Evolutionary conservation across 2,797 vertebrate species (phyloP).

Genomic region (Bufotes viridis): DNA sequence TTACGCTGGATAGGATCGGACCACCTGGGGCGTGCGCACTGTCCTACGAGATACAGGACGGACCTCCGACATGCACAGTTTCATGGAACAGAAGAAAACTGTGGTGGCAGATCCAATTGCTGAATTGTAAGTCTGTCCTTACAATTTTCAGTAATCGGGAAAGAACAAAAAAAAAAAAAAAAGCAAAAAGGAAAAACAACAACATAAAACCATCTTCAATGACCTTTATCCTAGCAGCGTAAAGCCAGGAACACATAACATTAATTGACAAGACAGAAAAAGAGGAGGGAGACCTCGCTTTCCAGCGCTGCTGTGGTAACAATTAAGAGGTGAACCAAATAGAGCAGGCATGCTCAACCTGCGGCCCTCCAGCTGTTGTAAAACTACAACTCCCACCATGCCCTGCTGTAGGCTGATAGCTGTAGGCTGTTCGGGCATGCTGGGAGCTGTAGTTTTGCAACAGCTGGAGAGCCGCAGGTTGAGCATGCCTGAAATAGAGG

Average conservation of each 20-base stretch:
- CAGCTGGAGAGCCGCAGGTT: too few relatives aligned
- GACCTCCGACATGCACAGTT: neutral
- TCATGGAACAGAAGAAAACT: neutral
- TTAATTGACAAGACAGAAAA: neutral
- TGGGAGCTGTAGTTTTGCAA: too few relatives aligned
- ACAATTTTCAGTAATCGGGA: neutral
- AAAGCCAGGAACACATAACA: neutral
- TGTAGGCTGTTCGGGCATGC: too few relatives aligned
- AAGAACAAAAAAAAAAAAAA: neutral
- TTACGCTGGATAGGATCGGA: neutral
- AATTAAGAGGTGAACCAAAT: neutral
- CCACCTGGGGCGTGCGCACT: conserved; percentile 24
- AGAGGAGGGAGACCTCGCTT: neutral
- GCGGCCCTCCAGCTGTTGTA: too few relatives aligned
- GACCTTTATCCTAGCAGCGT: neutral
- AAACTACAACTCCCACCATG: too few relatives aligned
- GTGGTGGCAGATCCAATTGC: too few relatives aligned
- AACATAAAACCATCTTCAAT: neutral
- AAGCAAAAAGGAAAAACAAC: neutral
- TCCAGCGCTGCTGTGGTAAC: neutral
- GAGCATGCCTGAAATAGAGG: too few relatives aligned
- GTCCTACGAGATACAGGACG: neutral
- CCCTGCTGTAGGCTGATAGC: too few relatives aligned
- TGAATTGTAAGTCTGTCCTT: neutral
- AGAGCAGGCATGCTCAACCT: too few relatives aligned